phyloP scores from a whole-genome alignment of 2,888 invertebrate species.

The Deladenus siricidicola region DNA sequence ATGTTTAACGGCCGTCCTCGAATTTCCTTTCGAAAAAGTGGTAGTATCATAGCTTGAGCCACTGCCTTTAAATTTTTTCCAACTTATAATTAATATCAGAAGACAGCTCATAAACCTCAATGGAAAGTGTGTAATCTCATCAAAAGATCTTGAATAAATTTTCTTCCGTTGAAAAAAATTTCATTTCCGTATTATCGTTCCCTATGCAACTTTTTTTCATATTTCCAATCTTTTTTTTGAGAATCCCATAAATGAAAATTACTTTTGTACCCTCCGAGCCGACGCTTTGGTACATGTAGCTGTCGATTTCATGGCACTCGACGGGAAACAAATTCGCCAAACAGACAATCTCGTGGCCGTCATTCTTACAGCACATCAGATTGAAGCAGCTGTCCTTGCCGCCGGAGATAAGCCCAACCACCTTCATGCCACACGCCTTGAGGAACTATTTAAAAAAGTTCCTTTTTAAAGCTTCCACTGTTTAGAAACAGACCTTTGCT shows the following conservation, averaged over 20 bases:
- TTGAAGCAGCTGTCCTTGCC: slow-evolving; percentile 99
- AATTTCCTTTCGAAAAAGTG: slow-evolving; percentile 76
- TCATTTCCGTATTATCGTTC: no score
- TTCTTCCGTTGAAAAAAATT: no score
- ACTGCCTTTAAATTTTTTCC: slow-evolving; percentile 58
- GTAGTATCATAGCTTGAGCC: slow-evolving; percentile 85
- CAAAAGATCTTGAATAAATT: no score
- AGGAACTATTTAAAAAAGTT: no score
- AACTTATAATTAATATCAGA: no score
- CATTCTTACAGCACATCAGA: slow-evolving; percentile 70
- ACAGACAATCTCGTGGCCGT: slow-evolving; percentile 88
- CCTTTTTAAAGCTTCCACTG: no score
- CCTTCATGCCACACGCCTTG: slow-evolving; percentile 46
- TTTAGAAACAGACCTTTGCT: no score
- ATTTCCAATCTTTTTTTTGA: not conserved
- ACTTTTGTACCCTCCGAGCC: slow-evolving; percentile 82
- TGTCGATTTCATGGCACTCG: slow-evolving; percentile 74
- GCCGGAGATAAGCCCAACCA: slow-evolving; percentile 65
- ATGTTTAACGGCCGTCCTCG: slow-evolving; percentile 73
- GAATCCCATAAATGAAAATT: not conserved
- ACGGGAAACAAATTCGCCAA: slow-evolving; percentile 84
- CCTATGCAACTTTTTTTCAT: no score
- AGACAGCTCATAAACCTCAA: no score
- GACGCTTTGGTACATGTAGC: slow-evolving; percentile 97
- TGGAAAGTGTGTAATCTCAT: no score